Evolutionary conservation across 2,113 vertebrate genomes (phyloP).

Genomic region (Pollimyrus isidori): DNA sequence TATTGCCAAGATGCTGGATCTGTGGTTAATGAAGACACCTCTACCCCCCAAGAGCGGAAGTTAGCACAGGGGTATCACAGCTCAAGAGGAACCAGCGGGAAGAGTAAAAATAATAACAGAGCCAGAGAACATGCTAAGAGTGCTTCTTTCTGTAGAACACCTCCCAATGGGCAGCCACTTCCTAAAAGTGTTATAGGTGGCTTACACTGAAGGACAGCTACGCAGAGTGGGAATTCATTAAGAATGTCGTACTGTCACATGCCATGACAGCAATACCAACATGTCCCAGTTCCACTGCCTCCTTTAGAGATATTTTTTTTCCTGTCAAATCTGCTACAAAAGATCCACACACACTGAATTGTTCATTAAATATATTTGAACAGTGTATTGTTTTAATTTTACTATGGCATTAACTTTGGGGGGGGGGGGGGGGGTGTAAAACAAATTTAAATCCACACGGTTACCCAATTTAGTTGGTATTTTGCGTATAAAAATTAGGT

Average conservation of each 20-base stretch:
- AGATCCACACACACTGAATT: not conserved
- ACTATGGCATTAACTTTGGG: not conserved
- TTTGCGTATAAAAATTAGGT: too few relatives aligned
- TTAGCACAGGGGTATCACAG: not conserved
- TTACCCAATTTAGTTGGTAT: not conserved
- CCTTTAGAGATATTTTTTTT: not conserved
- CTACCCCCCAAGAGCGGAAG: not conserved
- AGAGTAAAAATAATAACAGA: not conserved
- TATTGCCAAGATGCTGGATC: not conserved
- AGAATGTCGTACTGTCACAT: not conserved
- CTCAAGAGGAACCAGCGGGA: not conserved
- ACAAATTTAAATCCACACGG: not conserved
- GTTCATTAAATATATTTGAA: not conserved
- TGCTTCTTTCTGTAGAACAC: not conserved
- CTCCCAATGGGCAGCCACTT: not conserved
- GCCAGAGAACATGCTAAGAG: not conserved
- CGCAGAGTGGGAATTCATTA: not conserved
- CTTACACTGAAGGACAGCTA: not conserved
- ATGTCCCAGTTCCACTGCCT: not conserved
- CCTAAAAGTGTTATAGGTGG: not conserved
- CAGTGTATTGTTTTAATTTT: not conserved
- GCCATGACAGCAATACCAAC: not conserved
- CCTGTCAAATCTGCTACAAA: not conserved
- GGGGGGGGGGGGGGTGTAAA: not conserved
- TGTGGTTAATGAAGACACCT: not conserved